Percentiles rank a stretch among this genome's conserved stretches.
Conservation (phyloP, 2,113 vertebrate genomes). For the Coreoperca whiteheadi region DNA sequence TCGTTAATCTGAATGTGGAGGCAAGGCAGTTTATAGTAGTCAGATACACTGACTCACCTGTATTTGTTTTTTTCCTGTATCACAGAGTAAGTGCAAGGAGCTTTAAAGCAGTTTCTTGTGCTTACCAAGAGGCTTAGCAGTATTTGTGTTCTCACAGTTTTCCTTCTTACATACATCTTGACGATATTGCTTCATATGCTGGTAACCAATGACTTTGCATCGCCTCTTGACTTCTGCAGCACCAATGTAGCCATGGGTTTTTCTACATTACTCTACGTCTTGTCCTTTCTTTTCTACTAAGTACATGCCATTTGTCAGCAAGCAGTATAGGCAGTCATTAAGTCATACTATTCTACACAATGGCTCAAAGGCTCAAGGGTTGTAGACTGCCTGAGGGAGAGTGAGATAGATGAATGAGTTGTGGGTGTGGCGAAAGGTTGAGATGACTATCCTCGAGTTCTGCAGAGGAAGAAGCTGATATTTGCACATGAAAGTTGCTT, state of each 20-base stretch:
- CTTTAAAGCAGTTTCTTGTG: neutral
- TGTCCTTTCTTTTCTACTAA: neutral
- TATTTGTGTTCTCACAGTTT: neutral
- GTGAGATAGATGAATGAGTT: neutral
- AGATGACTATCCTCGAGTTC: constrained; percentile 2
- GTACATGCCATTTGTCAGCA: neutral
- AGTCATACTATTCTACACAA: neutral
- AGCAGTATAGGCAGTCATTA: neutral
- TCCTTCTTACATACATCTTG: neutral
- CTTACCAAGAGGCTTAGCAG: neutral
- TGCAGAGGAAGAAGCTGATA: constrained; percentile 1
- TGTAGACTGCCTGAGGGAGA: neutral
- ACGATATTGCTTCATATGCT: neutral
- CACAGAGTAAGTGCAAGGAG: neutral
- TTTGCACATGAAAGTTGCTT: constrained; percentile 11
- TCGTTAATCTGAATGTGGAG: constrained; percentile 15
- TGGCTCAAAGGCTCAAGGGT: neutral
- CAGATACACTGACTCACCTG: neutral
- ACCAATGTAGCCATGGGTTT: neutral
- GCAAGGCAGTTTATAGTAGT: neutral
- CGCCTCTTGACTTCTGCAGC: too few species aligned
- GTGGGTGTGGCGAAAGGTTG: neutral
- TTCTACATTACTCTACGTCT: neutral
- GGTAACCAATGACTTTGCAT: neutral
- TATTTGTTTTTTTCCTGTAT: neutral